phyloP scores from a whole-genome alignment of 2,888 invertebrate genomes.

The Apamea epomidion region DNA sequence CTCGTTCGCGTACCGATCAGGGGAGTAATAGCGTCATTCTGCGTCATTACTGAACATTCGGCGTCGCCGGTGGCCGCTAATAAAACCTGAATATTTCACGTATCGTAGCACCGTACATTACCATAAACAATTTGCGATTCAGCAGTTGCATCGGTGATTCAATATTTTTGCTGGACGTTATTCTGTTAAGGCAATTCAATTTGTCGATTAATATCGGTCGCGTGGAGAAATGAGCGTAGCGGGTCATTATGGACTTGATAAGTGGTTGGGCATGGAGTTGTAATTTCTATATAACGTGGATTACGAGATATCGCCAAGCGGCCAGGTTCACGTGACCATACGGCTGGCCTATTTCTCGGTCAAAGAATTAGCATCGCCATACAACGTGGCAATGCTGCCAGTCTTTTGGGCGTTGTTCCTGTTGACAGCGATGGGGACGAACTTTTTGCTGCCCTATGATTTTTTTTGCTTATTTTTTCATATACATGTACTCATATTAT shows the following conservation, averaged over 20 bases:
- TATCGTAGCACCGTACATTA: constrained; percentile 77
- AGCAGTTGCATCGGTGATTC: constrained; percentile 79
- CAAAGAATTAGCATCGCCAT: too few relatives aligned
- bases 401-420: too few relatives aligned
- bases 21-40: constrained; percentile 67
- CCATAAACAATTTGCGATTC: constrained; percentile 85
- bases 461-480: too few relatives aligned
- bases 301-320: neutral
- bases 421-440: too few relatives aligned
- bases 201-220: constrained; percentile 63
- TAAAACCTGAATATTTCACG: constrained; percentile 82
- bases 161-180: constrained; percentile 76
- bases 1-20: constrained; percentile 51
- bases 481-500: too few relatives aligned
- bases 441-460: too few relatives aligned
- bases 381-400: too few relatives aligned
- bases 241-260: constrained; percentile 35
- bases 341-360: too few relatives aligned
- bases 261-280: constrained; percentile 4
- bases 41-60: constrained; percentile 70
- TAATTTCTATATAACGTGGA: neutral
- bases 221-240: constrained; percentile 44
- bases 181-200: constrained; percentile 65
- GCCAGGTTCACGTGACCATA: too few relatives aligned
- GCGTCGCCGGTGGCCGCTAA: constrained; percentile 70